Conservation (phyloP, 2,797 vertebrate species). For the Phyllotis vaccarum region DNA sequence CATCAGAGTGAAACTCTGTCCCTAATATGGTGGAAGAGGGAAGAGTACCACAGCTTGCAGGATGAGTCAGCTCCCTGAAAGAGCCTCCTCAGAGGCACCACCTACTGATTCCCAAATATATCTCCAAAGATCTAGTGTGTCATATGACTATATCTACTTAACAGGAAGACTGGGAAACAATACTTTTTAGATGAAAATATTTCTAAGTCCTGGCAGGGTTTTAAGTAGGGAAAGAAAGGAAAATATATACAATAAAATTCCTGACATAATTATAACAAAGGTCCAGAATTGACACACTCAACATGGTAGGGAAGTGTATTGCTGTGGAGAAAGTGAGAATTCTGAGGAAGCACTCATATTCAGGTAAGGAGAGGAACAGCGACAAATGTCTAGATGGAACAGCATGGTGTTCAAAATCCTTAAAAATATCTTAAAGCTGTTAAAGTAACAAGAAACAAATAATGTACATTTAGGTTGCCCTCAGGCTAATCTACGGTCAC, state of each 20-base stretch:
- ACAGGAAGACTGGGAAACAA: conserved; percentile 27
- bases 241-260: background rate
- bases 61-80: background rate
- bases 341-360: background rate
- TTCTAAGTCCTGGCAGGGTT: conserved; percentile 15
- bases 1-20: background rate
- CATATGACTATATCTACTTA: background rate
- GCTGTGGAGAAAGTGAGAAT: background rate
- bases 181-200: conserved; percentile 13
- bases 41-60: background rate
- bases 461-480: conserved; percentile 15
- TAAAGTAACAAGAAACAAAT: background rate
- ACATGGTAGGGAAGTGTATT: background rate
- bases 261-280: background rate
- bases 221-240: background rate
- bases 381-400: background rate
- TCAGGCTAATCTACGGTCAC: background rate
- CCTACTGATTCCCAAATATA: conserved; percentile 28
- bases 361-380: background rate
- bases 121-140: background rate
- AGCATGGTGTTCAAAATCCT: background rate
- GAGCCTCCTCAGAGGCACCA: background rate
- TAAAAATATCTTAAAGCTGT: background rate
- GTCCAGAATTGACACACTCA: background rate
- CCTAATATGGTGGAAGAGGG: background rate